These are phyloP conservation scores for Urocitellus parryii DNA, from an alignment of 2,113 vertebrate genomes.

Conservation along the genomic window DNA sequence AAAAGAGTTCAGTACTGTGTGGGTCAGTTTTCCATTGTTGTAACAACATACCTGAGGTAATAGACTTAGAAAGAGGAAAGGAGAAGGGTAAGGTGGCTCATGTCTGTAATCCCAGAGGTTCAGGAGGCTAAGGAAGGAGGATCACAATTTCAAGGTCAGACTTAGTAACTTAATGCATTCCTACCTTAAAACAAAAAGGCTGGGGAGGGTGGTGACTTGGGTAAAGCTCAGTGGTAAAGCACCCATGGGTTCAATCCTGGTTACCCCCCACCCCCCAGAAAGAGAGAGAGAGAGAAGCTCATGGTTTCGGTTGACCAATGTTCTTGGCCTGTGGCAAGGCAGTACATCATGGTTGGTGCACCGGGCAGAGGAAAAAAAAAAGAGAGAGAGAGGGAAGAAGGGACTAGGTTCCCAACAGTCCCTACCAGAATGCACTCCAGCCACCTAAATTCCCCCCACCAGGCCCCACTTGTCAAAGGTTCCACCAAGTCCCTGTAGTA, in stretches of 20 bases:
- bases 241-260: no score
- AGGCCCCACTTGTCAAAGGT: background rate
- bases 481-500: background rate
- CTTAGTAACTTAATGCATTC: no score
- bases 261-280: no score
- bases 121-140: no score
- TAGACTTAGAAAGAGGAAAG: background rate
- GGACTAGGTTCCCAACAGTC: background rate
- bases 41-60: background rate
- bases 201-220: no score
- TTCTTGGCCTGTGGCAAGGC: background rate
- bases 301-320: background rate
- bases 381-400: background rate
- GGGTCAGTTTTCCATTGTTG: background rate
- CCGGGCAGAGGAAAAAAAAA: background rate
- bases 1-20: background rate
- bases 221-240: no score
- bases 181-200: no score
- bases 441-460: background rate
- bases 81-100: no score
- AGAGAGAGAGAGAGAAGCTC: no score
- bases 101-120: no score
- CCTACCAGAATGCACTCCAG: background rate
- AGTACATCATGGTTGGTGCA: background rate
- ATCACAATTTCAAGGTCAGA: no score